phyloP scores from a whole-genome alignment of 2,888 invertebrate genomes.

The Clivina fossor region DNA sequence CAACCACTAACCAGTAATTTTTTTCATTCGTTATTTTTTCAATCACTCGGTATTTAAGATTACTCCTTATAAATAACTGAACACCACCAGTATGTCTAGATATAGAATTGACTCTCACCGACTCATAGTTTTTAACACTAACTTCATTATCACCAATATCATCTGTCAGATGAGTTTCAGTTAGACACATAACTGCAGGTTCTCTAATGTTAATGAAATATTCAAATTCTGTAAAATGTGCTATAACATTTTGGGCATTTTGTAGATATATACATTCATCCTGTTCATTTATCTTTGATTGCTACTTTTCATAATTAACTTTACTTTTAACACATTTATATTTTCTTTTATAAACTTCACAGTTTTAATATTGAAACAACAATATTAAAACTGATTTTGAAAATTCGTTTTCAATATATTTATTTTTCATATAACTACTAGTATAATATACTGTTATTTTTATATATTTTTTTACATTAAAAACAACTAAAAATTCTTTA shows the following conservation, averaged over 20 bases:
- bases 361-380: too few species aligned
- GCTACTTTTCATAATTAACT: background rate
- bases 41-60: background rate
- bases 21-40: background rate
- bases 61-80: background rate
- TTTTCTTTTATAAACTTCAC: slow-evolving; percentile 4
- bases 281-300: background rate
- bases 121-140: background rate
- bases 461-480: too few species aligned
- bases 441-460: too few species aligned
- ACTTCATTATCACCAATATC: background rate
- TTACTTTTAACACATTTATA: background rate
- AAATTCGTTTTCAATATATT: too few species aligned
- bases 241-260: background rate
- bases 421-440: too few species aligned
- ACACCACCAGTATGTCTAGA: slow-evolving; percentile 2
- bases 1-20: background rate
- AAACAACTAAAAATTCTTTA: too few species aligned
- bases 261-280: background rate
- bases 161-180: slow-evolving; percentile 5
- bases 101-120: background rate
- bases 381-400: too few species aligned
- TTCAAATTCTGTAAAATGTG: background rate
- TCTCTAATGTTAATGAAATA: background rate
- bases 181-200: background rate